Percentiles rank a stretch among this genome's conserved stretches.
These are phyloP conservation scores for Zygothrica quintamaculata DNA, from an alignment of 2,888 invertebrate genomes.

Conservation along the genomic window DNA sequence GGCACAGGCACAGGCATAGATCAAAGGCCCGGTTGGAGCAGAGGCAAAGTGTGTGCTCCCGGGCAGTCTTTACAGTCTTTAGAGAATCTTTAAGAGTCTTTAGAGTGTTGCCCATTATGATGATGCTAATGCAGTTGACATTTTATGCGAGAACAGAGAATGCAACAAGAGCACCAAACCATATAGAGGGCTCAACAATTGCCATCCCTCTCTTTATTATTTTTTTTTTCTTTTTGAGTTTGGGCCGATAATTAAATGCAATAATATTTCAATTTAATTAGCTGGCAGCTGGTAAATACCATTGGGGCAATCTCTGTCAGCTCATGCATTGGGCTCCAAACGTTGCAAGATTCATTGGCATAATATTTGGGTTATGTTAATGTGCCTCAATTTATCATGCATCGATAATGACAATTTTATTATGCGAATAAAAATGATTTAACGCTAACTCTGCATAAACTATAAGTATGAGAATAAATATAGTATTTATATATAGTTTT, in stretches of 20 bases:
- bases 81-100: slow-evolving; percentile 40
- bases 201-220: slow-evolving; percentile 3
- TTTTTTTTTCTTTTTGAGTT: no score
- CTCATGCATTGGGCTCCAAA: slow-evolving; percentile 5
- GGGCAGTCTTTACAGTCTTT: slow-evolving; percentile 27
- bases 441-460: slow-evolving; percentile 17
- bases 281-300: slow-evolving; percentile 63
- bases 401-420: slow-evolving; percentile 43
- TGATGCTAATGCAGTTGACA: slow-evolving; percentile 79
- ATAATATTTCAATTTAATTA: slow-evolving; percentile 79
- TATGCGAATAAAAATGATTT: slow-evolving; percentile 21
- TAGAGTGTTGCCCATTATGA: slow-evolving; percentile 70
- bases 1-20: slow-evolving; percentile 46
- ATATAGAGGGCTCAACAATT: slow-evolving; percentile 29
- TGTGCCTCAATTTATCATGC: slow-evolving; percentile 43
- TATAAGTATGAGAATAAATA: not conserved
- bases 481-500: no score
- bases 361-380: slow-evolving; percentile 58
- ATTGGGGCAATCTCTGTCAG: slow-evolving; percentile 47
- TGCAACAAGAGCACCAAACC: slow-evolving; percentile 30
- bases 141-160: slow-evolving; percentile 67
- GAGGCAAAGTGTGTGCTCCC: slow-evolving; percentile 34
- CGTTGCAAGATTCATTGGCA: slow-evolving; percentile 58
- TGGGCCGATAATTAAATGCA: slow-evolving; percentile 69
- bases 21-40: slow-evolving; percentile 52